Percentiles rank a stretch among this genome's conserved stretches.
These are phyloP conservation scores for Otocyon megalotis DNA, from an alignment of 2,113 vertebrate species.

Conservation along the genomic window DNA sequence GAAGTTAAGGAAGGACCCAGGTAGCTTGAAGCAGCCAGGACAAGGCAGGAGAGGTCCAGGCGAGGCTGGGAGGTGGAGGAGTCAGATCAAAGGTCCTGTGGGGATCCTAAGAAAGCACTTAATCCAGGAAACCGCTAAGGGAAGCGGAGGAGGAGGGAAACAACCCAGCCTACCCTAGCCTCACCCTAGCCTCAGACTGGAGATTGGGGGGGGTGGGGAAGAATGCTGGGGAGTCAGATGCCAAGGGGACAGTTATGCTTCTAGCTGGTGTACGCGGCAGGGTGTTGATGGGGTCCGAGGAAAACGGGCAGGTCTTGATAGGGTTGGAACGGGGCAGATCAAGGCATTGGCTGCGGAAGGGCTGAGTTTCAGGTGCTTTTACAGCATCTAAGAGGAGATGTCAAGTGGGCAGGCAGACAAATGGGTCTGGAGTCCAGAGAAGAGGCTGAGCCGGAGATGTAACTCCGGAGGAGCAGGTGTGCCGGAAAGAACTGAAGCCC, in stretches of 20 bases:
- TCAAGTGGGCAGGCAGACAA: not conserved
- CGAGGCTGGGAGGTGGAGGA: not conserved
- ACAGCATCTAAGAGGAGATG: not conserved
- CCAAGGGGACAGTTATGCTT: not conserved
- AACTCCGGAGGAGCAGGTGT: not conserved
- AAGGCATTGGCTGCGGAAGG: not conserved
- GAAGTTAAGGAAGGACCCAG: too few species aligned
- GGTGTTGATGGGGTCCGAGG: not conserved
- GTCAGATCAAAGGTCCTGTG: not conserved
- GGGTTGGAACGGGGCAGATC: not conserved
- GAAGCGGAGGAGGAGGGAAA: not conserved
- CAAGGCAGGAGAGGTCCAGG: rapidly evolving
- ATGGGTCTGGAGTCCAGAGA: not conserved
- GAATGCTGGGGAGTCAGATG: not conserved
- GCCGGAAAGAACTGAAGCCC: not conserved
- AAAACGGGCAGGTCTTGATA: not conserved
- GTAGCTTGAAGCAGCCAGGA: not conserved
- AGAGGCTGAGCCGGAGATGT: not conserved
- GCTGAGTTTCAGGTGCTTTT: not conserved
- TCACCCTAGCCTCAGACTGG: not conserved
- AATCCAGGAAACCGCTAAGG: not conserved
- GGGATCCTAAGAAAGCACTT: not conserved
- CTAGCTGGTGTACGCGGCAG: not conserved
- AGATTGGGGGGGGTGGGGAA: too few species aligned
- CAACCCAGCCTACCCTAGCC: not conserved